phyloP scores from a whole-genome alignment of 2,113 vertebrate species.

The Carassius gibelio region DNA sequence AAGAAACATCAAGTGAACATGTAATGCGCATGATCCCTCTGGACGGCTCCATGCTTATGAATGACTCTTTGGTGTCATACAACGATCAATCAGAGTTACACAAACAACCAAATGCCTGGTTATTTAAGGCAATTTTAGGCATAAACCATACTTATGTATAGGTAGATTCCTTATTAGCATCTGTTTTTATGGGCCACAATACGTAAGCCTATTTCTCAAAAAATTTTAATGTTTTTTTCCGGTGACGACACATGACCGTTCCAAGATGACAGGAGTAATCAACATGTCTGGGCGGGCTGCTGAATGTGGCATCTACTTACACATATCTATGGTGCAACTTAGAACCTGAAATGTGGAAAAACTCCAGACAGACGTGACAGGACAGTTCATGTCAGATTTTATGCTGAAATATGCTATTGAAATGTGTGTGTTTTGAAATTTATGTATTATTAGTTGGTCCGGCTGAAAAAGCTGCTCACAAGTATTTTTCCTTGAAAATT shows the following conservation, averaged over 20 bases:
- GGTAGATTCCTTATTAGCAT: no score
- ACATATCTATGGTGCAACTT: not conserved
- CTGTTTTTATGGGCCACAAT: no score
- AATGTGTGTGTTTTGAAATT: not conserved
- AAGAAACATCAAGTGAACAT: no score
- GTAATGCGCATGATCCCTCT: no score
- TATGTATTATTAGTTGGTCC: not conserved
- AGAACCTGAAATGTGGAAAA: no score
- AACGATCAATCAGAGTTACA: no score
- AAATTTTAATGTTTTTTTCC: not conserved
- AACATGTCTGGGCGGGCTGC: not conserved
- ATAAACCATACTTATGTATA: no score
- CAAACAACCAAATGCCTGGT: no score
- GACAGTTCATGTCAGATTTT: not conserved
- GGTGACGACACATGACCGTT: not conserved
- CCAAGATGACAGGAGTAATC: not conserved
- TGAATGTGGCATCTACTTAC: not conserved
- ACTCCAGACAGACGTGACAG: not conserved
- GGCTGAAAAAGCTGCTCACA: not conserved
- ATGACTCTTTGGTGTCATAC: no score
- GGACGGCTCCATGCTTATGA: no score
- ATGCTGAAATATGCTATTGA: not conserved
- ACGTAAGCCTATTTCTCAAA: not conserved
- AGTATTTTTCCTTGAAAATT: not conserved
- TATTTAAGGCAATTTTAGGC: no score